A percentile compares a stretch with the other conserved stretches of the same genome.
phyloP scores from a whole-genome alignment of 2,797 vertebrate species.

The Zalophus californianus region DNA sequence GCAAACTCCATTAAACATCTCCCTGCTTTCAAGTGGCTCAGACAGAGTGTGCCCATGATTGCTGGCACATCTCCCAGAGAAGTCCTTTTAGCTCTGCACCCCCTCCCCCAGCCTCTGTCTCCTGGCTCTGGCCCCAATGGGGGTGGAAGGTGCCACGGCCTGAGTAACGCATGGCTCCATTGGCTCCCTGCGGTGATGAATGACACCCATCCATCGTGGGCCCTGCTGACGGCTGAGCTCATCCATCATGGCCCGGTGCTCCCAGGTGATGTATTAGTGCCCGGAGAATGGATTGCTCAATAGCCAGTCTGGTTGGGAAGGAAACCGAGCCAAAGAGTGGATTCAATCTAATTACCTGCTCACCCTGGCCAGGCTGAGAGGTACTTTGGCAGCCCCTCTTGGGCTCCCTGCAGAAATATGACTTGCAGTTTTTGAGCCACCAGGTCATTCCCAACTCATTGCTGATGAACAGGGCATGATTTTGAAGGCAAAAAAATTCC shows the following conservation, averaged over 20 bases:
- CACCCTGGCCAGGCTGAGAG: constrained; percentile 74
- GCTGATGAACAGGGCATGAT: constrained; percentile 34
- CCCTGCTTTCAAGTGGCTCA: constrained; percentile 33
- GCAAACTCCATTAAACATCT: constrained; percentile 56
- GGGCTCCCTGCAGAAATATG: constrained; percentile 83
- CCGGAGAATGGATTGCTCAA: constrained; percentile 88
- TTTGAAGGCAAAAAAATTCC: constrained; percentile 70
- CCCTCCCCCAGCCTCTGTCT: constrained; percentile 74
- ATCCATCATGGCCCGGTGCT: constrained; percentile 75
- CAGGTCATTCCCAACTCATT: constrained; percentile 60
- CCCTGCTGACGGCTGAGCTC: constrained; percentile 70
- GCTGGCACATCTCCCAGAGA: constrained; percentile 72
- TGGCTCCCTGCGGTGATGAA: constrained; percentile 86
- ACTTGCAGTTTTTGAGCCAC: constrained; percentile 69
- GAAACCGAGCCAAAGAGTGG: constrained; percentile 87
- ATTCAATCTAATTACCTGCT: constrained; percentile 89
- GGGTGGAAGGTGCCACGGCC: constrained; percentile 79
- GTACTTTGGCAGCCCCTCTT: constrained; percentile 80
- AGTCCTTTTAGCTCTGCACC: constrained; percentile 16
- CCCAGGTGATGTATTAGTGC: constrained; percentile 87
- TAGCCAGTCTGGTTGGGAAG: constrained; percentile 84
- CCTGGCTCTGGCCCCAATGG: constrained; percentile 76
- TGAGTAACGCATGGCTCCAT: constrained; percentile 85
- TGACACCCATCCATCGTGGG: constrained; percentile 84
- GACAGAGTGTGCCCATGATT: constrained; percentile 55